These are phyloP conservation scores for Gnatocerus cornutus DNA, from an alignment of 2,888 invertebrate species.

Conservation along the genomic window DNA sequence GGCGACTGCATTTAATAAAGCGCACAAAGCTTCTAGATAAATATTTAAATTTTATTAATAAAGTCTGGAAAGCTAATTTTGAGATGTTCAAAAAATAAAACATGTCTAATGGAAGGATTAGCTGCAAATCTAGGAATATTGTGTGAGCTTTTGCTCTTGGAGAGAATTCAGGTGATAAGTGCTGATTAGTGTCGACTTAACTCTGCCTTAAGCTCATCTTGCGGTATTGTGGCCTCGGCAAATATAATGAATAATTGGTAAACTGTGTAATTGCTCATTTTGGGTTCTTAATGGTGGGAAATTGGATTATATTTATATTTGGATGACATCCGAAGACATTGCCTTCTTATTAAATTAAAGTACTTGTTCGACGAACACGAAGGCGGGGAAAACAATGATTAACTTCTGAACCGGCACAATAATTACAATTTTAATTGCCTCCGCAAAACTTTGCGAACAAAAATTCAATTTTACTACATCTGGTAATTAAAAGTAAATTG, in stretches of 20 bases:
- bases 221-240: slow-evolving; percentile 31
- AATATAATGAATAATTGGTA: slow-evolving; percentile 36
- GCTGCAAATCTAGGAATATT: too few species aligned
- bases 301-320: slow-evolving; percentile 44
- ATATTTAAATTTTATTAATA: slow-evolving; percentile 28
- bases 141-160: slow-evolving; percentile 46
- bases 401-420: slow-evolving; percentile 20
- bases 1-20: slow-evolving; percentile 20
- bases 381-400: slow-evolving; percentile 12
- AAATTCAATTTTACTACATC: slow-evolving; percentile 12
- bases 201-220: slow-evolving; percentile 58
- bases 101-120: not conserved
- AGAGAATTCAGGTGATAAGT: slow-evolving; percentile 63
- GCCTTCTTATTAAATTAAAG: slow-evolving; percentile 41
- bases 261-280: slow-evolving; percentile 41
- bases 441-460: not conserved
- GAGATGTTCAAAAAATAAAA: slow-evolving; percentile 5
- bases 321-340: slow-evolving; percentile 39
- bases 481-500: slow-evolving; percentile 26
- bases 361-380: slow-evolving; percentile 29
- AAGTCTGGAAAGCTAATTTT: slow-evolving; percentile 6
- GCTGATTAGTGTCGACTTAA: slow-evolving; percentile 63
- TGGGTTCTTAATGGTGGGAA: slow-evolving; percentile 29
- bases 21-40: not conserved
- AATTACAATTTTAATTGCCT: slow-evolving; percentile 27